Evolutionary conservation across 2,888 invertebrate genomes (phyloP), one percentile per base, ranked within the genome.

Genomic region (Cecidostiba fungosa): DNA sequence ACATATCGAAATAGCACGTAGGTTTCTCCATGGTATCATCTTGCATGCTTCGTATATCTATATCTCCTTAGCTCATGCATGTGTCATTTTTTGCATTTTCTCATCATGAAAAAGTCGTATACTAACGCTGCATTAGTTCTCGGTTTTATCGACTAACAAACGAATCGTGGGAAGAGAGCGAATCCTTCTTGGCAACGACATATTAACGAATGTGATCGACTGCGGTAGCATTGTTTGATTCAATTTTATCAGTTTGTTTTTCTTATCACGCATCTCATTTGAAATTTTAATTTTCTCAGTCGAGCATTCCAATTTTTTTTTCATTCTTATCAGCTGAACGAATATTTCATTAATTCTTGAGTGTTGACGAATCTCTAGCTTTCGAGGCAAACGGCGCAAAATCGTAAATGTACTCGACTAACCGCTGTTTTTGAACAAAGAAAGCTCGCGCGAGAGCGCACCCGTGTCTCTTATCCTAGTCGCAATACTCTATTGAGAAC

Each of bases 1-100:
- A 85, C 85, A 80, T 85, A 81, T 89, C 89, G 3, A 90, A 91
- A 89, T 91, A 89, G 91, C 92, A 92, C 92, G 92, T 92, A 92
- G 92, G 92, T 92, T 89, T 89, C 89, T 90, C 88, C 26, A 66
- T 14, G 29, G 66, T 66, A 16, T 84, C 86, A 89, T 78, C 78
- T 77, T 72, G 78, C 84, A 79, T 84, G 72, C 72, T 72, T 84
- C 5, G 4, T 66, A 3, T 29, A 29, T 66, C 29, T 66, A 10
- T 26, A 66, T 26, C 5, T 16, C 14, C 29, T 12, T 66, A 66
- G 23, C 3, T 23, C 72, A 32, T 77, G 47, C 62, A 78, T 39
- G 26, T 14, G 14, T 26, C 26, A 23, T 26, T 69, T 43, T 26
- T 77, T 29, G 16, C 59, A 23, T 78, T 5, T 12, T 32, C 43